A percentile compares a stretch with the other conserved stretches of the same genome.
These are phyloP conservation scores for Toxotes jaculatrix DNA, from an alignment of 2,113 vertebrate species.

Conservation along the genomic window DNA sequence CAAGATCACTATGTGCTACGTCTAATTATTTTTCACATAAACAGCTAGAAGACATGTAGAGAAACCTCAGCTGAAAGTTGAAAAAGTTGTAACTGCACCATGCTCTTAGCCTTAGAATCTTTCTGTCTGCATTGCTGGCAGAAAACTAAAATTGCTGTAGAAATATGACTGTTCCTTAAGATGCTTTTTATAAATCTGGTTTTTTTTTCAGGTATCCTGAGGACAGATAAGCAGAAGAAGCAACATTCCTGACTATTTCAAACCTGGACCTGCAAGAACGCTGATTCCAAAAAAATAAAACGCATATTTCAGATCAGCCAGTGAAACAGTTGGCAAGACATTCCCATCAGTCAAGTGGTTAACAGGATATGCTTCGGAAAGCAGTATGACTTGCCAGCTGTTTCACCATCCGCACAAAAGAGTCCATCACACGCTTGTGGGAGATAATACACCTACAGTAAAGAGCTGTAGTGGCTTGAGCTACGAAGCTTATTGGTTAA, in stretches of 20 bases:
- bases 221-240: too few species aligned
- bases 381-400: conserved; percentile 32
- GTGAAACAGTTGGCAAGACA: conserved; percentile 27
- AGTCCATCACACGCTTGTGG: conserved; percentile 36
- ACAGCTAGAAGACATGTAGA: too few species aligned
- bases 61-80: too few species aligned
- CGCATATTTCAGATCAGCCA: conserved; percentile 18
- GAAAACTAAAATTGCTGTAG: too few species aligned
- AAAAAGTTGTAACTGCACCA: too few species aligned
- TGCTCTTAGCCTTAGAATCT: too few species aligned
- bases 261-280: conserved; percentile 21
- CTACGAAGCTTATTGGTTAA: conserved; percentile 29
- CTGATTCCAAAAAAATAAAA: conserved; percentile 13
- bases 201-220: too few species aligned
- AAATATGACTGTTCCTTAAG: too few species aligned
- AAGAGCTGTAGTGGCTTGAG: conserved; percentile 31
- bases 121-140: too few species aligned
- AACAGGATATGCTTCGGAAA: conserved; percentile 22
- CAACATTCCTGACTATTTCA: conserved; percentile 28
- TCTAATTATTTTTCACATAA: too few species aligned
- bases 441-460: conserved; percentile 62
- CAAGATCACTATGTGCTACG: too few species aligned
- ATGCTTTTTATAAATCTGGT: too few species aligned
- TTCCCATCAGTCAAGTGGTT: conserved; percentile 26
- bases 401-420: conserved; percentile 38